These are phyloP conservation scores for Pararge aegeria DNA, from an alignment of 1,140 invertebrate genomes.

Conservation along the genomic window DNA sequence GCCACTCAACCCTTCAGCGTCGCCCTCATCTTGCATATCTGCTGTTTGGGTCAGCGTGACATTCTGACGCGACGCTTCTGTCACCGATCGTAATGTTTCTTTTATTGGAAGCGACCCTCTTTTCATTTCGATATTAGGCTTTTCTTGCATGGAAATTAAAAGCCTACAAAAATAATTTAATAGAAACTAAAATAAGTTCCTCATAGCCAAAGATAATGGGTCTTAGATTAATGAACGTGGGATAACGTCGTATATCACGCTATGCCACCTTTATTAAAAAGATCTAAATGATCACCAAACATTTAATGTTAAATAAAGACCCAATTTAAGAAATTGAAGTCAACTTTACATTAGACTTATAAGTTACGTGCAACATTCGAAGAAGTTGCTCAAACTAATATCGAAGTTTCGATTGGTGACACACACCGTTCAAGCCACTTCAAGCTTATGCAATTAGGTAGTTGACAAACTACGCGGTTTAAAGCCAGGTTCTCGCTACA, in stretches of 20 bases:
- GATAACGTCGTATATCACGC: too few relatives aligned
- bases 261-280: too few relatives aligned
- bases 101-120: conserved; percentile 40
- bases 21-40: conserved; percentile 68
- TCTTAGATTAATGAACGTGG: too few relatives aligned
- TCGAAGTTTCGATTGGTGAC: not conserved
- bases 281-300: too few relatives aligned
- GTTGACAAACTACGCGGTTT: not conserved
- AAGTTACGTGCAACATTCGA: not conserved
- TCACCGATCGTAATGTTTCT: conserved; percentile 46
- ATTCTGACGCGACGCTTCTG: conserved; percentile 55
- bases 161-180: too few relatives aligned
- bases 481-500: too few relatives aligned
- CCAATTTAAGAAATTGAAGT: too few relatives aligned
- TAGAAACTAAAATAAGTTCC: too few relatives aligned
- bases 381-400: not conserved
- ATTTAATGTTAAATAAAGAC: too few relatives aligned
- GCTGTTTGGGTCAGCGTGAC: conserved; percentile 75
- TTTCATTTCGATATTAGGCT: not conserved
- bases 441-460: not conserved
- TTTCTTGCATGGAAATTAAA: too few relatives aligned
- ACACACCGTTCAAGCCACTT: not conserved
- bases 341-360: too few relatives aligned
- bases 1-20: conserved; percentile 72
- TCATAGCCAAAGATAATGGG: too few relatives aligned